These are phyloP conservation scores for Cnemophilus loriae DNA, from an alignment of 2,113 vertebrate species.

Conservation along the genomic window DNA sequence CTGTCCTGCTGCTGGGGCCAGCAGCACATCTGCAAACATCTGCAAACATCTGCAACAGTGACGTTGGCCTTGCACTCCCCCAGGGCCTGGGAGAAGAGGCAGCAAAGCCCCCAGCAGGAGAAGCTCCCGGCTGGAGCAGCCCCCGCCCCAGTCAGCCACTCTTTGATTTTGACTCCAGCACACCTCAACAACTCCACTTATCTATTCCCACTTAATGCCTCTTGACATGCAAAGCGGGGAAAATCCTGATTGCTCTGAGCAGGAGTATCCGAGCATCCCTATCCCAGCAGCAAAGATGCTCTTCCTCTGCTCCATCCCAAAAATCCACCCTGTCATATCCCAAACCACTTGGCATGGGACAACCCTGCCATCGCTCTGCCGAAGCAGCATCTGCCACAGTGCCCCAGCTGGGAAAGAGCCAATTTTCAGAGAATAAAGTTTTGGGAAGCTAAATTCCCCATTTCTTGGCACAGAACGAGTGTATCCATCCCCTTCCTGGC, in stretches of 20 bases:
- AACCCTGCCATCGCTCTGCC: background rate
- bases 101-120: background rate
- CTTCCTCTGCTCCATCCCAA: background rate
- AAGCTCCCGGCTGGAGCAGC: rapidly evolving
- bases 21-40: constrained; percentile 8
- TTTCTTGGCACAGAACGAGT: background rate
- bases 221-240: rapidly evolving
- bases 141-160: rapidly evolving
- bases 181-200: no score
- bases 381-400: background rate
- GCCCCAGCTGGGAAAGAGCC: constrained; percentile 29
- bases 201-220: background rate
- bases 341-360: background rate
- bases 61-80: background rate
- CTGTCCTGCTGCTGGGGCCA: background rate
- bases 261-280: background rate
- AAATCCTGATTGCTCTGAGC: rapidly evolving
- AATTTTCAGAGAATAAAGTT: background rate
- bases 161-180: background rate
- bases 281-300: background rate
- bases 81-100: background rate
- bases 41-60: background rate
- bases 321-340: background rate
- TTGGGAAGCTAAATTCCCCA: background rate
- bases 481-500: background rate